Evolutionary conservation across 2,888 invertebrate species (phyloP).

Genomic region (Pycnomerus fuliginosus): DNA sequence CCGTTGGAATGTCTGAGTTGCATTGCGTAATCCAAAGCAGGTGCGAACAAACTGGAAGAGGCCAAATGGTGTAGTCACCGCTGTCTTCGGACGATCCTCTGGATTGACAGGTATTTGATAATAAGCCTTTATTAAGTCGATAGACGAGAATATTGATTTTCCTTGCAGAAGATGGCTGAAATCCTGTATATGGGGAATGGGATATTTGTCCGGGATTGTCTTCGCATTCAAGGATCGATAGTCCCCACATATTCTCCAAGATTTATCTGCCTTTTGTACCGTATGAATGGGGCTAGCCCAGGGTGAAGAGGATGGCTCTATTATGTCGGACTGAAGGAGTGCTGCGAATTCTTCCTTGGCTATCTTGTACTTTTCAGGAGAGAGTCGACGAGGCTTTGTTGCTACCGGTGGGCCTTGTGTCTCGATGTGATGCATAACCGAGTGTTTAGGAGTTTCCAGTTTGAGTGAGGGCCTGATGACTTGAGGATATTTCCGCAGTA

Average conservation of each 20-base stretch:
- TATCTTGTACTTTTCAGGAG: constrained; percentile 33
- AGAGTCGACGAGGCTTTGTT: constrained; percentile 34
- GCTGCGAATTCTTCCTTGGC: constrained; percentile 38
- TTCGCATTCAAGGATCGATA: constrained; percentile 43
- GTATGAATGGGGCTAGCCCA: constrained; percentile 41
- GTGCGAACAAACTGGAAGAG: constrained; percentile 31
- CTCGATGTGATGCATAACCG: constrained; percentile 33
- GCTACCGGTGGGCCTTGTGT: constrained; percentile 39
- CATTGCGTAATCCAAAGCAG: constrained; percentile 48
- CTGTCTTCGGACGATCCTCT: constrained; percentile 44
- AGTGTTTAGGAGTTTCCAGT: background rate
- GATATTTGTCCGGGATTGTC: constrained; percentile 27
- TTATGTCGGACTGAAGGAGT: constrained; percentile 34
- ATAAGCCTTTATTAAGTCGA: constrained; percentile 43
- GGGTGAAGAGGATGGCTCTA: constrained; percentile 35
- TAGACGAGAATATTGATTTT: constrained; percentile 32
- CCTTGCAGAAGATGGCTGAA: constrained; percentile 29
- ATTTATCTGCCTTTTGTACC: constrained; percentile 31
- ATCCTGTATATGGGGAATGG: constrained; percentile 39
- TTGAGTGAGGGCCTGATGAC: background rate
- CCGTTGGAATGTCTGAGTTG: constrained; percentile 47
- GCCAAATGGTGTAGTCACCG: constrained; percentile 38
- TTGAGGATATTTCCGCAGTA: constrained; percentile 8
- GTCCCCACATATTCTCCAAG: constrained; percentile 46
- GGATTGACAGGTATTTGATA: constrained; percentile 42